Percentiles rank a stretch among this genome's conserved stretches.
phyloP scores from a whole-genome alignment of 2,113 vertebrate genomes.

The Aspidoscelis tigris region DNA sequence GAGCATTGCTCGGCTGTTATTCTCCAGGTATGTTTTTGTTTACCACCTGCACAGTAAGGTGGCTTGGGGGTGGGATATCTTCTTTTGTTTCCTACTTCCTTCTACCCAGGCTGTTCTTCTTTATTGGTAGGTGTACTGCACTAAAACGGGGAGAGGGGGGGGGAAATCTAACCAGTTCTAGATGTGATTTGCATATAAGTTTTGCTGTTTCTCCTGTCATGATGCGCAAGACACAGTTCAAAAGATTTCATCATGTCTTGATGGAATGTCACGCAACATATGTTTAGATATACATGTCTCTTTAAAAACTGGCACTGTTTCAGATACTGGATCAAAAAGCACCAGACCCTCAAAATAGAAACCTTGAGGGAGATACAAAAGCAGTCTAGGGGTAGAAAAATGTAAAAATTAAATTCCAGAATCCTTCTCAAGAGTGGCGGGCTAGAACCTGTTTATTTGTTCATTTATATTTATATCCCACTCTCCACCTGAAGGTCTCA shows the following conservation, averaged over 20 bases:
- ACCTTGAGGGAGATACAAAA: background rate
- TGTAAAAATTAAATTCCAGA: too few species aligned
- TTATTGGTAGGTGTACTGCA: background rate
- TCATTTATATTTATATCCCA: too few species aligned
- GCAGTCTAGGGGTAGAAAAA: too few species aligned
- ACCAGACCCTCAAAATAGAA: background rate
- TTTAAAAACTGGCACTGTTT: background rate
- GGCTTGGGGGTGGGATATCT: too few species aligned
- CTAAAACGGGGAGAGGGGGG: background rate
- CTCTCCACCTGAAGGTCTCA: too few species aligned
- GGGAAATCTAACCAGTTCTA: background rate
- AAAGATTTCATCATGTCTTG: constrained; percentile 21
- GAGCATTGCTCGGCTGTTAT: too few species aligned
- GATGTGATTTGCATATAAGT: background rate
- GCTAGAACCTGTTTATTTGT: too few species aligned
- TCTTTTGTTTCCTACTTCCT: too few species aligned
- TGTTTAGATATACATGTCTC: background rate
- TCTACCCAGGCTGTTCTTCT: too few species aligned
- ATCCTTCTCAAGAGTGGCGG: too few species aligned
- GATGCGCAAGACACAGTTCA: constrained; percentile 12
- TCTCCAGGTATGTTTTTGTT: too few species aligned
- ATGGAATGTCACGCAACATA: constrained; percentile 25
- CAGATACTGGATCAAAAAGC: background rate
- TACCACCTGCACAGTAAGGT: too few species aligned
- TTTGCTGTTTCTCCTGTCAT: background rate